Evolutionary conservation across 2,888 invertebrate genomes (phyloP).

Genomic region (Aspidiotus destructor): DNA sequence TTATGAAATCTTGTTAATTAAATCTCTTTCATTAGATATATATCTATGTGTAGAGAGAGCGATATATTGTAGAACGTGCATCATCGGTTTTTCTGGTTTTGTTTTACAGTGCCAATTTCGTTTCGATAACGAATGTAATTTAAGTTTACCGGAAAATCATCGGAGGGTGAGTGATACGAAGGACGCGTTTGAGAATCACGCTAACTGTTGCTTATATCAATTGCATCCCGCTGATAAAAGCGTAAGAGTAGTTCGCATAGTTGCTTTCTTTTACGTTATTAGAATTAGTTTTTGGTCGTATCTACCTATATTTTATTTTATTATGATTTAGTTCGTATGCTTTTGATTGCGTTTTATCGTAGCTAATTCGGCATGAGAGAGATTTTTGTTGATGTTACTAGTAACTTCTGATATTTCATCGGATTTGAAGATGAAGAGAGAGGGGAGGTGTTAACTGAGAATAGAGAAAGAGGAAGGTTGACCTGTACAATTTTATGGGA

Average conservation of each 20-base stretch:
- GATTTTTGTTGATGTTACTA: no score
- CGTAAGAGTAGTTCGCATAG: slow-evolving; percentile 48
- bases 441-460: no score
- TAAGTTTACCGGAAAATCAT: slow-evolving; percentile 95
- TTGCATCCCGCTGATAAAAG: slow-evolving; percentile 50
- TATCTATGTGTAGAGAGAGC: no score
- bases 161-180: slow-evolving; percentile 80
- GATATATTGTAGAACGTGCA: no score
- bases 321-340: slow-evolving; percentile 30
- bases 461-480: no score
- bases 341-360: slow-evolving; percentile 21
- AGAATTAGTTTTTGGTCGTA: slow-evolving; percentile 36
- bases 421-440: no score
- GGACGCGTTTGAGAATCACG: slow-evolving; percentile 36
- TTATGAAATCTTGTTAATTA: no score
- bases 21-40: no score
- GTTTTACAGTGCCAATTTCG: slow-evolving; percentile 90
- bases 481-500: no score
- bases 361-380: no score
- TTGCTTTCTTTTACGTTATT: slow-evolving; percentile 36
- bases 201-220: slow-evolving; percentile 13
- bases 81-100: not conserved
- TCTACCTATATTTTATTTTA: slow-evolving; percentile 35
- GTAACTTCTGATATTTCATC: no score
- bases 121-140: slow-evolving; percentile 98